Base-by-base conservation (phyloP, 2,888 invertebrate species). In the Eilema depressum region DNA sequence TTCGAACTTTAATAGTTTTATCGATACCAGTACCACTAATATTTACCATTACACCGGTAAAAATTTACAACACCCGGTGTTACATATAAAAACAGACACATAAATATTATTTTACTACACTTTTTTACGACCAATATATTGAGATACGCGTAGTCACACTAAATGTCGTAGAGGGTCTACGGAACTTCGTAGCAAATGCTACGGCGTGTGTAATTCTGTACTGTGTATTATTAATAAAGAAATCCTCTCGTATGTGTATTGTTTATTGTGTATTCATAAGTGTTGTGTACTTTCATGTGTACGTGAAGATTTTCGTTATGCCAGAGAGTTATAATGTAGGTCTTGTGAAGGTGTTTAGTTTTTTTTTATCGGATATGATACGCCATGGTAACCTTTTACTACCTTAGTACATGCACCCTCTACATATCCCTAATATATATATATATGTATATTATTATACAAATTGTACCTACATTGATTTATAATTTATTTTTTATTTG, bases 151-250 rank as follows among this genome's bases (percentile, higher is more conserved):
- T 80, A 74, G 78, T 68, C 63, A 75, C 74, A 85, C 80, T 84
- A 83, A 83, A 86, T 82, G 80, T 78, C 82, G 77, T 78, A 79
- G 81, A 85, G 79, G 81, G 81, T 83, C 87, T 88, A 88, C 85
- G 83, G 83, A 81, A 84, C 75, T 83, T 83, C 85, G 89, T 86
- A 88, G 88, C 79, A 72, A 73, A 30, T 65, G 77, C 79, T 83
- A 78, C 76, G 76, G 53, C 61, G 57, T 70, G 47, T 69, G 71
- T 79, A 69, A 74, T 70, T 77, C 65, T 57, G 56, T 66, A 63
- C 69, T 30, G 60, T 66, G 60, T 71, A 68, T 65, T 71, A 71
- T 62, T 72, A 61, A 67, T 71, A 60, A 60, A 67, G 57, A 57
- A 53, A 66, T 57, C 26, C 60, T 41, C 28, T 26, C n/a, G 60